These are phyloP conservation scores for Bombyx huttoni DNA, from an alignment of 2,888 invertebrate species.

Conservation along the genomic window DNA sequence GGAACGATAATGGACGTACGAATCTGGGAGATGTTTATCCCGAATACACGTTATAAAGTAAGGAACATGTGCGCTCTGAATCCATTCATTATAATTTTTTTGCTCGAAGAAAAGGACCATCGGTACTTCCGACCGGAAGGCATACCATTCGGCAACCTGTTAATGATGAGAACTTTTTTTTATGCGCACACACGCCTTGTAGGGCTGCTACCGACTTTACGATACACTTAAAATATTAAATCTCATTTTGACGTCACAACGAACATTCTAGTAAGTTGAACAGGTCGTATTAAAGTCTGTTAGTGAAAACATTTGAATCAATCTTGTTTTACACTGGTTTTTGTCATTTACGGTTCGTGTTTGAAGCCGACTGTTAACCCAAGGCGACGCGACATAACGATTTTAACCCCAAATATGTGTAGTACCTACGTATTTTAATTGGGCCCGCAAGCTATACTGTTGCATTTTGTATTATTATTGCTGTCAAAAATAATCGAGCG, in stretches of 20 bases:
- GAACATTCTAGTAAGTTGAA: slow-evolving; percentile 3
- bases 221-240: slow-evolving; percentile 24
- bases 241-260: slow-evolving; percentile 11
- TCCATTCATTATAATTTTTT: slow-evolving; percentile 44
- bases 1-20: slow-evolving; percentile 22
- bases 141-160: slow-evolving; percentile 62
- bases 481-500: neutral
- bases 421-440: too few relatives aligned
- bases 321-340: too few relatives aligned
- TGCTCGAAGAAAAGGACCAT: slow-evolving; percentile 39
- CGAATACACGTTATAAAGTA: slow-evolving; percentile 24
- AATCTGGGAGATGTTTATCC: slow-evolving; percentile 48
- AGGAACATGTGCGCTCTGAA: slow-evolving; percentile 47
- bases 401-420: too few relatives aligned
- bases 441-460: neutral
- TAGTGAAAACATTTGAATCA: too few relatives aligned
- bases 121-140: slow-evolving; percentile 68
- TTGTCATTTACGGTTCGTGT: too few relatives aligned
- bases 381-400: too few relatives aligned
- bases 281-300: too few relatives aligned
- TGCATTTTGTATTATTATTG: neutral
- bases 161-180: slow-evolving; percentile 61
- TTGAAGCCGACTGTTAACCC: too few relatives aligned
- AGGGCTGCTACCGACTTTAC: slow-evolving; percentile 37
- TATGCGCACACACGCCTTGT: slow-evolving; percentile 25